Conservation (phyloP, 2,797 vertebrate species). For the Myotis planiceps region DNA sequence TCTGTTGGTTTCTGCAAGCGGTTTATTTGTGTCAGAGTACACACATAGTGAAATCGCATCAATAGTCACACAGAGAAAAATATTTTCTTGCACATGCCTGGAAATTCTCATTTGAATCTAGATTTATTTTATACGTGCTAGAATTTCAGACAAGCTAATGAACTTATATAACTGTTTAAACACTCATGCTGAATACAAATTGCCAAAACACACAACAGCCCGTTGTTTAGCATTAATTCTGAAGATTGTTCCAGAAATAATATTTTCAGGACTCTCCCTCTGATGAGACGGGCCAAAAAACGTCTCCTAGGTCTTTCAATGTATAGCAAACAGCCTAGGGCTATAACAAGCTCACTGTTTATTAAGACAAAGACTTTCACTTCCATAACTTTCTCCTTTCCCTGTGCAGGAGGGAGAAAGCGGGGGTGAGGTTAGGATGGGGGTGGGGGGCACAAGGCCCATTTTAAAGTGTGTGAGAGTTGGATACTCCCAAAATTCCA, state of each 20-base stretch:
- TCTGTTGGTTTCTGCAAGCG: background rate
- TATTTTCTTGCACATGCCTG: background rate
- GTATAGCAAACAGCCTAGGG: slow-evolving; percentile 74
- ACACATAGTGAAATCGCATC: background rate
- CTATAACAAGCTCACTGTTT: slow-evolving; percentile 73
- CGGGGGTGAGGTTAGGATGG: background rate
- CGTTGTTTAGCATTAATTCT: slow-evolving; percentile 78
- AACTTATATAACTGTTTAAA: slow-evolving; percentile 59
- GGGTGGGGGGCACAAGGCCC: slow-evolving; percentile 84
- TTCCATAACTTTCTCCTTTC: slow-evolving; percentile 78
- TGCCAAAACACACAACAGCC: slow-evolving; percentile 74
- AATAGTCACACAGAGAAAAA: background rate
- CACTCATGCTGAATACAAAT: slow-evolving; percentile 74
- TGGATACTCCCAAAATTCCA: slow-evolving; percentile 94
- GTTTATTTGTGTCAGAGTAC: background rate
- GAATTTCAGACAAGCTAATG: slow-evolving; percentile 25
- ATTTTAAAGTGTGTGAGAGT: slow-evolving; percentile 93
- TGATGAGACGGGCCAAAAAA: slow-evolving; percentile 74
- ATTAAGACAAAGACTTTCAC: slow-evolving; percentile 76
- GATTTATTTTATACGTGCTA: slow-evolving; percentile 37
- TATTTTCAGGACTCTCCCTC: slow-evolving; percentile 68
- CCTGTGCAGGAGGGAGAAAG: slow-evolving; percentile 65
- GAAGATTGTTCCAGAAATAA: slow-evolving; percentile 82
- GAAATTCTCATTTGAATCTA: slow-evolving; percentile 48
- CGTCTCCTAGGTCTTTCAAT: slow-evolving; percentile 69